Evolutionary conservation across 2,797 vertebrate species (phyloP).

Genomic region (Myotis daubentonii): DNA sequence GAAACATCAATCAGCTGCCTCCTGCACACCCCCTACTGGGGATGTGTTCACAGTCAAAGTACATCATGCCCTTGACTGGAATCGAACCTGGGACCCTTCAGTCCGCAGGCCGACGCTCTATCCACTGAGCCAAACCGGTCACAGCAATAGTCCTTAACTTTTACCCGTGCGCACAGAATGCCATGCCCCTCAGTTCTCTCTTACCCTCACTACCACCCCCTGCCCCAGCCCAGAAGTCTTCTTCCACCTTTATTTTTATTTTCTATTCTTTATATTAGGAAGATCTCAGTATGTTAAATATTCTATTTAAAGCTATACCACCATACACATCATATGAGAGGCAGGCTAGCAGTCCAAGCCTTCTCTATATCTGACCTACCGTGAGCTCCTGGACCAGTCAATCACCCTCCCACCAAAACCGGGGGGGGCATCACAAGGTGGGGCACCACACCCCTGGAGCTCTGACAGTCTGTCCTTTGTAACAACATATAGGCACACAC

Average conservation of each 20-base stretch:
- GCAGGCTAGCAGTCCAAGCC: neutral
- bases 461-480: neutral
- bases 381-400: neutral
- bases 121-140: too few species aligned
- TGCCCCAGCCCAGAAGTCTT: neutral
- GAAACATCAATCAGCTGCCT: too few species aligned
- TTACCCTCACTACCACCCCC: neutral
- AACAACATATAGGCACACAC: neutral
- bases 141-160: neutral
- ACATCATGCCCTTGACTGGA: too few species aligned
- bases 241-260: slow-evolving; percentile 19
- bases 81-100: too few species aligned
- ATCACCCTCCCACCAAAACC: neutral
- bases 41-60: too few species aligned
- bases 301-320: neutral
- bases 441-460: neutral
- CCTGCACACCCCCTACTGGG: too few species aligned
- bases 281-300: neutral
- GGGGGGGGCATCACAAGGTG: neutral
- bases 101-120: too few species aligned
- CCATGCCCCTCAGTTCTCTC: neutral
- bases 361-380: neutral
- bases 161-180: neutral
- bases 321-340: neutral
- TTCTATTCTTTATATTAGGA: neutral